phyloP scores from a whole-genome alignment of 2,113 vertebrate species.

The Urocolius indicus region DNA sequence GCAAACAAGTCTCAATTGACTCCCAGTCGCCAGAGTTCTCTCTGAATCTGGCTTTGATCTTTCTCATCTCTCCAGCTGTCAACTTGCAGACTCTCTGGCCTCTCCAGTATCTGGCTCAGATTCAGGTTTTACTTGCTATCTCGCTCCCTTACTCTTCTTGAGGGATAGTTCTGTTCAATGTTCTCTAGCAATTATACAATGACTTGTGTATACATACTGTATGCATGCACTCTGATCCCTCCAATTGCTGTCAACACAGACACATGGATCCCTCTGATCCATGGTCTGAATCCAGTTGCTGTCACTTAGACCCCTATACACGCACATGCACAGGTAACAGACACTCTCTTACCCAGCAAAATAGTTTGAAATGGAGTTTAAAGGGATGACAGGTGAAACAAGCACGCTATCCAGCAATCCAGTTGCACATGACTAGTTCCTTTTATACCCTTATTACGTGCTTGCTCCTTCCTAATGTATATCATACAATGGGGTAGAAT shows the following conservation, averaged over 20 bases:
- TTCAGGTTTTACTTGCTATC: not conserved
- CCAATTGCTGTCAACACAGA: not conserved
- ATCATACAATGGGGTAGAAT: not conserved
- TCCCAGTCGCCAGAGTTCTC: not conserved
- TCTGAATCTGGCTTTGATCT: not conserved
- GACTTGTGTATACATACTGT: not conserved
- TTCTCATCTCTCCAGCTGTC: not conserved
- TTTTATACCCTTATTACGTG: not conserved
- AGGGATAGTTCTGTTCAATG: not conserved
- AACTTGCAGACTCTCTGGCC: not conserved
- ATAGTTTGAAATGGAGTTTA: not conserved
- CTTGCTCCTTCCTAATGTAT: not conserved
- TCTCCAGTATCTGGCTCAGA: not conserved
- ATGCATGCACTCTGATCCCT: not conserved
- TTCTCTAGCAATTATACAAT: too few relatives aligned
- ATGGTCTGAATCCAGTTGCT: not conserved
- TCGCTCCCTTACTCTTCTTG: not conserved
- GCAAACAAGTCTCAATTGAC: rapidly evolving
- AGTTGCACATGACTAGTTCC: not conserved
- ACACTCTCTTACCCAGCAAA: not conserved
- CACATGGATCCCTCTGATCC: not conserved
- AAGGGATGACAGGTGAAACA: not conserved
- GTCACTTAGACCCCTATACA: not conserved
- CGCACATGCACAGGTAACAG: not conserved
- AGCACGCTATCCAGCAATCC: not conserved